These are phyloP conservation scores for Plectus sambesii DNA, from an alignment of 1,140 invertebrate genomes.

Conservation along the genomic window DNA sequence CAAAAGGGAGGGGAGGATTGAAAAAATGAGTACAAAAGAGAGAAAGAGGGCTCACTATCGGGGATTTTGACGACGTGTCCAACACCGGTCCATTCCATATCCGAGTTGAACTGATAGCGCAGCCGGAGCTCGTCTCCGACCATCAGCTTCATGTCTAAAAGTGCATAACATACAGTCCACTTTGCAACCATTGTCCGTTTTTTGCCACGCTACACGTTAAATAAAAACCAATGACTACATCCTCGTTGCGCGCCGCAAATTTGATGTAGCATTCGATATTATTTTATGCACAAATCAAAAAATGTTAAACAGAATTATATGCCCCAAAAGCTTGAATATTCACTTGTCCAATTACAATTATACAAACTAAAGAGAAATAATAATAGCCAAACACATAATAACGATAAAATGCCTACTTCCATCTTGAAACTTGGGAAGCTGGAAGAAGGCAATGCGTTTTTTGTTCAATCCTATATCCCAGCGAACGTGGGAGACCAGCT, in stretches of 20 bases:
- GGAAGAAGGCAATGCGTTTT: constrained; percentile 92
- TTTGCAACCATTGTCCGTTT: no score
- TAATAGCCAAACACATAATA: neutral
- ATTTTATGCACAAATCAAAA: no score
- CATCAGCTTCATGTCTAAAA: constrained; percentile 90
- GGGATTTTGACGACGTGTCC: constrained; percentile 96
- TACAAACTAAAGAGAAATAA: constrained; percentile 12
- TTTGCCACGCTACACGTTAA: no score
- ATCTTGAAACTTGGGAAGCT: constrained; percentile 89
- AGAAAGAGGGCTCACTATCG: constrained; percentile 58
- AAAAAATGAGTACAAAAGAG: neutral
- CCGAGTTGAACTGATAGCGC: constrained; percentile 60
- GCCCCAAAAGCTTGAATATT: no score
- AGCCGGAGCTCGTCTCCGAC: constrained; percentile 92
- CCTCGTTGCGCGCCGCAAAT: no score
- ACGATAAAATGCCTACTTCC: constrained; percentile 46
- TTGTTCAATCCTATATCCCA: constrained; percentile 98
- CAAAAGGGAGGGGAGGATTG: constrained; percentile 7
- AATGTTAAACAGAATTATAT: constrained; percentile 2
- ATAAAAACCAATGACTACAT: no score
- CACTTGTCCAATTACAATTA: constrained; percentile 4
- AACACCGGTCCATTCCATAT: constrained; percentile 69
- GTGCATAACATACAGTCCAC: no score
- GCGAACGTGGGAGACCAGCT: constrained; percentile 92
- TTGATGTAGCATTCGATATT: no score